Percentiles rank a stretch among this genome's conserved stretches.
These are phyloP conservation scores for Anastatus disparis DNA, from an alignment of 1,140 invertebrate species.

Conservation along the genomic window DNA sequence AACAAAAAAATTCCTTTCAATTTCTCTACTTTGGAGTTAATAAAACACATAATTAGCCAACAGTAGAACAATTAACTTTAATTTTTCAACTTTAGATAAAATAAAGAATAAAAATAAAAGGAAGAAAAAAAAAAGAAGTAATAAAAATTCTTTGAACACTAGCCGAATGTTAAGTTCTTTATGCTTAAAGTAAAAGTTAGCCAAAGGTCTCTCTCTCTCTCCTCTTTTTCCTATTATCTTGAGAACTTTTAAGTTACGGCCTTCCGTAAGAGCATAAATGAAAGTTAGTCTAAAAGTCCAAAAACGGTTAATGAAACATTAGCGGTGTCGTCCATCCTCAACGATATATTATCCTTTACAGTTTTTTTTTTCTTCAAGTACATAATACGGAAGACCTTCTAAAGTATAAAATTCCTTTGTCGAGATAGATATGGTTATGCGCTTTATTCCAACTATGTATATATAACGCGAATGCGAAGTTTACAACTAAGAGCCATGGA, in stretches of 20 bases:
- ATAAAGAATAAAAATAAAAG: too few relatives aligned
- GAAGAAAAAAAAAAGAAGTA: slow-evolving; percentile 2
- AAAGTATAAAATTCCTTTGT: slow-evolving; percentile 9
- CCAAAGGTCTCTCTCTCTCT: too few relatives aligned
- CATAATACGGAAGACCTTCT: not conserved
- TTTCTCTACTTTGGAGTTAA: too few relatives aligned
- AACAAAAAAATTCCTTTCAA: too few relatives aligned
- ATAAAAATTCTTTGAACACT: slow-evolving; percentile 3
- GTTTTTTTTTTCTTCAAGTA: too few relatives aligned
- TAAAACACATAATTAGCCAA: not conserved
- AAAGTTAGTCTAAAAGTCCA: slow-evolving; percentile 28
- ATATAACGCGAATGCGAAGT: too few relatives aligned
- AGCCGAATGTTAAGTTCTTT: slow-evolving; percentile 13
- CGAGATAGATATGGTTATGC: too few relatives aligned
- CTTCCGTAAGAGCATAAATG: slow-evolving; percentile 17
- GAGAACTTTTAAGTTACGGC: slow-evolving; percentile 20
- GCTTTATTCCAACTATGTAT: too few relatives aligned
- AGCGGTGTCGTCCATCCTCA: slow-evolving; percentile 17
- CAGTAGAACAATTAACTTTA: slow-evolving; percentile 20
- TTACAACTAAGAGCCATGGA: not conserved
- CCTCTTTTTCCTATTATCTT: slow-evolving; percentile 31
- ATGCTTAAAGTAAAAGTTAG: slow-evolving; percentile 27
- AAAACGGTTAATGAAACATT: slow-evolving; percentile 39
- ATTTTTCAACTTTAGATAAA: too few relatives aligned
- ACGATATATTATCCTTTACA: slow-evolving; percentile 27